Percentiles rank a stretch among this genome's conserved stretches.
Conservation (phyloP, 2,888 invertebrate species). For the Gari tellinella region DNA sequence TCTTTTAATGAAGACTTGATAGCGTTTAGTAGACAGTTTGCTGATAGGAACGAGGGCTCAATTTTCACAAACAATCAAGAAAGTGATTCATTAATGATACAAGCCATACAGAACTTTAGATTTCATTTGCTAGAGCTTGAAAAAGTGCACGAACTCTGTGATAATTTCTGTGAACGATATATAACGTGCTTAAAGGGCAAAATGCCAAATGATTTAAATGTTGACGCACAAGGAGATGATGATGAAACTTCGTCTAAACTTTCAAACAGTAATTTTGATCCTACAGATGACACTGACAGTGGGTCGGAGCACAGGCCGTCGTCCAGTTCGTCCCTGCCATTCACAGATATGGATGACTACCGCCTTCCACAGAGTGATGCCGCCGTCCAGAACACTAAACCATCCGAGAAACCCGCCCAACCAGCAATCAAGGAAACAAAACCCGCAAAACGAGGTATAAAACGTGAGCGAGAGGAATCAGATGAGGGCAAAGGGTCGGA, state of each 20-base stretch:
- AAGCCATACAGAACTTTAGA: slow-evolving; percentile 61
- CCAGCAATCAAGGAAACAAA: slow-evolving; percentile 40
- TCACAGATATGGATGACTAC: slow-evolving; percentile 43
- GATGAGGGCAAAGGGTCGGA: slow-evolving; percentile 53
- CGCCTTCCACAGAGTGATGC: background rate
- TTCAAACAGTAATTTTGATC: slow-evolving; percentile 64
- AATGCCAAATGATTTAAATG: slow-evolving; percentile 64
- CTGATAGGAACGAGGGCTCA: slow-evolving; percentile 47
- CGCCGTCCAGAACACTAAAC: slow-evolving; percentile 1
- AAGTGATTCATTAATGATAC: slow-evolving; percentile 58
- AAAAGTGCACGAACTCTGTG: slow-evolving; percentile 67
- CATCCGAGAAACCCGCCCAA: slow-evolving; percentile 23
- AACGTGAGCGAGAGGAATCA: slow-evolving; percentile 47
- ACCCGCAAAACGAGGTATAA: slow-evolving; percentile 43
- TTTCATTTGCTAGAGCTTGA: slow-evolving; percentile 63
- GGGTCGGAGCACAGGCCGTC: slow-evolving; percentile 60
- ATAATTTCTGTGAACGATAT: slow-evolving; percentile 64
- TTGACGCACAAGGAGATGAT: slow-evolving; percentile 55
- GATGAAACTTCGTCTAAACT: slow-evolving; percentile 53
- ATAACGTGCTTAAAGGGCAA: slow-evolving; percentile 64
- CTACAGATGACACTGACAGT: slow-evolving; percentile 63
- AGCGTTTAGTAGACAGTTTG: slow-evolving; percentile 54
- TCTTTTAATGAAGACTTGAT: slow-evolving; percentile 59
- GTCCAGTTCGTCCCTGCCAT: slow-evolving; percentile 41
- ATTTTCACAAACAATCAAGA: slow-evolving; percentile 62